A percentile compares a stretch with the other conserved stretches of the same genome.
phyloP scores from a whole-genome alignment of 2,888 invertebrate genomes.

The Amphipoea oculea region DNA sequence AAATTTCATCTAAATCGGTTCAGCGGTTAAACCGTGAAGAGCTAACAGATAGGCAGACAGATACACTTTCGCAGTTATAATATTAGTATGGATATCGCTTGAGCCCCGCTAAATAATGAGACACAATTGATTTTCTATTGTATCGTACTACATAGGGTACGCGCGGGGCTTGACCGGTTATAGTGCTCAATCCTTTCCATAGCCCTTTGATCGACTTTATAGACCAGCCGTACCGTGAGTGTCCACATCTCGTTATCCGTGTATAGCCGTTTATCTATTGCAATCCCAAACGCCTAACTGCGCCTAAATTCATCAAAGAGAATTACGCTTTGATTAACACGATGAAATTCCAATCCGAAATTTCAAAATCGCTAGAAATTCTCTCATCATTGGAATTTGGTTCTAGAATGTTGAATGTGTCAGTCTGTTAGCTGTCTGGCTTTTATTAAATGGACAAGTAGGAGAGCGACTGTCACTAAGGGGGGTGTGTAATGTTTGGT shows the following conservation, averaged over 20 bases:
- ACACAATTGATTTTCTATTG: too few species aligned
- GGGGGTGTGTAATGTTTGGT: too few species aligned
- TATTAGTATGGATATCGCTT: too few species aligned
- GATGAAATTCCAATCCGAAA: background rate
- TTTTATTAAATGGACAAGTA: background rate
- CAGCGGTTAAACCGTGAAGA: too few species aligned
- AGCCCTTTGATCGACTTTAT: background rate
- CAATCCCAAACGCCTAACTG: background rate
- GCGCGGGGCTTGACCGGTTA: too few species aligned
- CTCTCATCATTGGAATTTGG: background rate
- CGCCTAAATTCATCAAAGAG: constrained; percentile 28
- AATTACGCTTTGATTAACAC: constrained; percentile 19
- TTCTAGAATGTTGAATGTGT: background rate
- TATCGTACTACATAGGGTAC: too few species aligned
- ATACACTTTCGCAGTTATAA: too few species aligned
- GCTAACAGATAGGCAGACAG: too few species aligned
- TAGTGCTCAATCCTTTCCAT: background rate
- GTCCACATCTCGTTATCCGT: background rate
- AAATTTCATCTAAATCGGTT: too few species aligned
- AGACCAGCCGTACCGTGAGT: background rate
- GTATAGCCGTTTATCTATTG: background rate
- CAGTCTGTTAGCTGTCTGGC: background rate
- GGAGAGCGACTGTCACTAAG: too few species aligned
- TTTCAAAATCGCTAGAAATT: background rate
- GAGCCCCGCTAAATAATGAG: too few species aligned